Base-by-base conservation (phyloP, 1,140 invertebrate species). In the Nebria ingens region DNA sequence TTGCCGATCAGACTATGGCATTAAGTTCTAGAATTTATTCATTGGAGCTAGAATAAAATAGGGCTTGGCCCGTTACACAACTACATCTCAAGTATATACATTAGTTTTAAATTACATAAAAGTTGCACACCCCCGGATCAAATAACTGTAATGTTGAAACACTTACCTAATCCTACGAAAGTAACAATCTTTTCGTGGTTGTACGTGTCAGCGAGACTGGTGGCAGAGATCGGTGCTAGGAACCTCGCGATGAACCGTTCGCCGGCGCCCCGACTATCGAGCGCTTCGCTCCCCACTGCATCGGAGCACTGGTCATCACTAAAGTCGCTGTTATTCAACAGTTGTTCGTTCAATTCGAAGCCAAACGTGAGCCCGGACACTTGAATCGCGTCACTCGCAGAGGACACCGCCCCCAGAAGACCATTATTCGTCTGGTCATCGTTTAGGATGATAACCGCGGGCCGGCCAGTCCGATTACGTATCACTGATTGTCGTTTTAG, bases 291-390 rank as follows among this genome's bases (percentile, higher is more conserved):
- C n/a, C 12, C 12, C n/a, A 9, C 17, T 51, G 19, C 19, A 3
- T 21, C 20, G 9, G 19, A 23, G 9, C 19, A 12, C 9, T 6
- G 21, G 6, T 6, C 6, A 19, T 15, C 34, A 54, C 13, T 19
- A 34, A 17, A 1, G 13, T 3, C 34, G 19, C 17, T 11, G 19
- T 29, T 15, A 13, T 19, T 56, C 54, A 84, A 66, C 57, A 85
- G 69, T 62, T 80, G 77, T 64, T 84, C 81, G 65, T 85, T 84
- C 45, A 84, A 73, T 62, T 83, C 83, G 63, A 85, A 85, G 15
- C 83, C 83, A 65, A 85, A 85, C 6, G 78, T 81, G 17, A 78
- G 73, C 45, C 76, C 72, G 52, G 81, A 73, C 61, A 80, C 74
- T 59, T 77, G 76, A 45, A 45, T 45, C 3, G 40, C 9, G 4